A percentile compares a stretch with the other conserved stretches of the same genome.
Evolutionary conservation across 2,888 invertebrate species (phyloP).

Genomic region (Watsonalla cultraria): DNA sequence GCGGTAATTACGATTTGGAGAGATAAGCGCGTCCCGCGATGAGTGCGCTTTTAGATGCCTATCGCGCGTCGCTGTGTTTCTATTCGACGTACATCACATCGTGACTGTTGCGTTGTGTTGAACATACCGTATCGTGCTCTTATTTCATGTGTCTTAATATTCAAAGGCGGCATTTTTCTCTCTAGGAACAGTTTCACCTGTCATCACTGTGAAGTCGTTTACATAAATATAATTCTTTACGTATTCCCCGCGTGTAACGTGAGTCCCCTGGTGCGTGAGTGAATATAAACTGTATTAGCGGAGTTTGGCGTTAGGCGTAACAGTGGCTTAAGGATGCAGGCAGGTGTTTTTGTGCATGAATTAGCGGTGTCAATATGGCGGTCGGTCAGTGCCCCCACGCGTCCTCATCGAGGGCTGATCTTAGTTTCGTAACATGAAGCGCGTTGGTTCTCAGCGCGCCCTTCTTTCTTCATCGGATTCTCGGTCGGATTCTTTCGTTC

Average conservation of each 20-base stretch:
- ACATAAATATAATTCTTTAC: constrained; percentile 66
- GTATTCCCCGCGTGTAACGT: constrained; percentile 57
- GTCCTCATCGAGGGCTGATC: constrained; percentile 60
- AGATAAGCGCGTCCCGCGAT: constrained; percentile 53
- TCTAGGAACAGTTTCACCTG: constrained; percentile 64
- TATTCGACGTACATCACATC: constrained; percentile 52
- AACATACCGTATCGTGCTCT: constrained; percentile 37
- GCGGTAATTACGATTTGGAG: constrained; percentile 66
- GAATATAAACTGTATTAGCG: constrained; percentile 61
- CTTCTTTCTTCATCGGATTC: constrained; percentile 42
- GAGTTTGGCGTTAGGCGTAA: constrained; percentile 43
- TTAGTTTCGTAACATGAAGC: constrained; percentile 60
- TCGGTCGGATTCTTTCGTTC: constrained; percentile 34
- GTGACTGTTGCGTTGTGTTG: constrained; percentile 40
- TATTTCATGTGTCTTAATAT: constrained; percentile 49
- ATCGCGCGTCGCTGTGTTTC: constrained; percentile 37
- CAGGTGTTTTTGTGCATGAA: constrained; percentile 69
- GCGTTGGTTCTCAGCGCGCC: constrained; percentile 62
- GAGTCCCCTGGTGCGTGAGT: constrained; percentile 38
- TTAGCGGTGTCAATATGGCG: constrained; percentile 73
- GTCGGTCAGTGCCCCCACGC: constrained; percentile 71
- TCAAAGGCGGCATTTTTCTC: constrained; percentile 52
- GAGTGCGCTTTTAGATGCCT: constrained; percentile 43
- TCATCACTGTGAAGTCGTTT: constrained; percentile 54
- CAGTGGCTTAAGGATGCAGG: constrained; percentile 42